Base-by-base conservation (phyloP, 1,140 invertebrate species). In the Psilanteris sp. region DNA sequence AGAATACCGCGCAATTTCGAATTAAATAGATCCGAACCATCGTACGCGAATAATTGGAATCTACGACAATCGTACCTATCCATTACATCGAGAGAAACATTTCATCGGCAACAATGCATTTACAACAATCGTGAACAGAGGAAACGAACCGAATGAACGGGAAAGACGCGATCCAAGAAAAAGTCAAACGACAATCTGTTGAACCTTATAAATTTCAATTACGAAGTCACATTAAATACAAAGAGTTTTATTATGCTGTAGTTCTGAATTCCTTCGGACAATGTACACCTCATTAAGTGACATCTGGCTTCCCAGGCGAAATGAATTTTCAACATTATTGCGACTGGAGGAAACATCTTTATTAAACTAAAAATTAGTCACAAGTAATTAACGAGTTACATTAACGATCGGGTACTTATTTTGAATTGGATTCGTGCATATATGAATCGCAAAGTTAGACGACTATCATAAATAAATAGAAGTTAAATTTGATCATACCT, bases 231-330 rank as follows among this genome's bases (percentile, higher is more conserved):
- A 48, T 68, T 31, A 68, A 57, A 31, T 68, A 50, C 54, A 68
- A 52, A 52, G 54, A 31, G 50, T 68, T 57, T 68, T 31, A 68
- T 68, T 68, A 57, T 44, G 27, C 41, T 6, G 7, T 22, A 26
- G 20, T 66, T 36, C 13, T 7, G 32, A 10, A 68, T 68, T 68
- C 64, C 34, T 10, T 31, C 22, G 64, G 41, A 68, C 52, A 68
- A 50, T 68, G 43, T 68, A 68, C 52, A 68, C 50, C 52, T 59
- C 64, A 50, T 68, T 68, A 59, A 43, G 27, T 50, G 52, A 57
- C 52, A 68, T 57, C 34, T 41, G 26, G 26, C 18, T 32, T 20
- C 1, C 34, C 15, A 6, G 8, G 11, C 24, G 32, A 59, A 68
- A 68, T 50, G 52, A 57, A 68, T 50, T 68, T 7, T 3, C 26